Base-by-base conservation (phyloP, 53 echinoderm and acorn worm species). In the Temnopleurus reevesii region DNA sequence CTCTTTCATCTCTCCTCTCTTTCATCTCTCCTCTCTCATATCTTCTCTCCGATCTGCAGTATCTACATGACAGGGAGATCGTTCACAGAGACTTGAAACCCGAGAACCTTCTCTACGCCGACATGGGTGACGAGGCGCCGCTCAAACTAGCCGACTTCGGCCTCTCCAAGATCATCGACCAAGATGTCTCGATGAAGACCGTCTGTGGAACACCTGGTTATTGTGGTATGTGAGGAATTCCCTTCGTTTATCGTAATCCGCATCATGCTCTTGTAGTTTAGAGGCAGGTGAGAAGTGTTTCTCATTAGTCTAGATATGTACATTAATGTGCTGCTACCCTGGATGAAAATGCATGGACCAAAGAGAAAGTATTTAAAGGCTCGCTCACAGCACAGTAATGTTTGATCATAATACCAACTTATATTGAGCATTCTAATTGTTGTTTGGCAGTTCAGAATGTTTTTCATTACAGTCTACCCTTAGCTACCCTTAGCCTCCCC, bases 1-100 rank as follows among this genome's bases (percentile, higher is more conserved):
- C 4, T 59, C 60, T 30, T 18, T 45, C 9, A 21, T 12, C 3
- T 18, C 8, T 23, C 28, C 15, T 26, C 15, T 79, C 18, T 12
- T 15, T 49, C 5, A 8, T 30, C 19, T 76, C 49, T 49, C 15
- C 15, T 57, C 7, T 29, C 9, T 53, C 38, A 60, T 12, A 44
- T 8, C 84, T 5, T 84, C 59, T 57, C 46, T 31, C 45, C 19
- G n/a, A n/a, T n/a, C 71, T 79, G 31, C 93, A 98, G 99, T 96
- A 95, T 86, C 94, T 98, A 15, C 99, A 98, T 90, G 80, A 92
- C 18, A 90, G 93, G 49, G 94, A 90, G 19, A 98, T 98, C 19
- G 99, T 98, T 19, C 99, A 98, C 90, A 90, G 99, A 91, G 99
- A 98, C 76, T 71, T 98, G 46, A 98, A 98, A 81, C 99, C 99